Base-by-base conservation (phyloP, 2,797 vertebrate species). In the Pangasius mekongensis region DNA sequence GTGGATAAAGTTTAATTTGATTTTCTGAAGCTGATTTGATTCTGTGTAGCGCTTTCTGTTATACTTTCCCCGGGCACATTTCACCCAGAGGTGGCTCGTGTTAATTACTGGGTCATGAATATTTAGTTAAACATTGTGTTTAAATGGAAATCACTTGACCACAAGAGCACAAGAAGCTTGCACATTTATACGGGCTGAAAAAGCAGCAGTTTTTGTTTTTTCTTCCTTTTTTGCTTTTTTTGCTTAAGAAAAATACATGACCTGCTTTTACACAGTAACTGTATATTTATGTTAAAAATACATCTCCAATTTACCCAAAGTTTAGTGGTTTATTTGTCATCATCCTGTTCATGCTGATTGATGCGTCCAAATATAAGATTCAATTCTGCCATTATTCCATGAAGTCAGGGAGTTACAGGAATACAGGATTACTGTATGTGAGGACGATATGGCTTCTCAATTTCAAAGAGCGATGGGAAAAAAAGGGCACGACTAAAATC, bases 111-210 rank as follows among this genome's bases (percentile, higher is more conserved):
- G 77, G 88, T 82, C 83, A 81, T 67, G 89, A 78, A 87, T 85
- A 89, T 89, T 86, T 85, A 89, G 76, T 87, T 77, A 87, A 90
- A 89, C 86, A 83, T 89, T 89, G 86, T 83, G 87, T 89, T 87
- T 90, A 84, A 85, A 87, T 87, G 87, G 74, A 85, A 90, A 89
- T 82, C 0, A 85, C 83, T 84, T 85, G 74, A 62, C 60, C 82
- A 64, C 24, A 30, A 85, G 85, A 78, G 58, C 60, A n/a, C 13
- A 49, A 73, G 39, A 22, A 81, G n/a, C 66, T 49, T 82, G 60
- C 64, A 16, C 67, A 43, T 87, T 60, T 49, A 81, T 20, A 60
- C 9, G 24, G 76, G 76, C 49, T 54, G n/a, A 78, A 56, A 54
- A 20, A 11, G 18, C 13, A n/a, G 27, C n/a, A 27, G 27, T 27